phyloP scores from a whole-genome alignment of 2,888 invertebrate species.

The Lasioglossum figueresi region DNA sequence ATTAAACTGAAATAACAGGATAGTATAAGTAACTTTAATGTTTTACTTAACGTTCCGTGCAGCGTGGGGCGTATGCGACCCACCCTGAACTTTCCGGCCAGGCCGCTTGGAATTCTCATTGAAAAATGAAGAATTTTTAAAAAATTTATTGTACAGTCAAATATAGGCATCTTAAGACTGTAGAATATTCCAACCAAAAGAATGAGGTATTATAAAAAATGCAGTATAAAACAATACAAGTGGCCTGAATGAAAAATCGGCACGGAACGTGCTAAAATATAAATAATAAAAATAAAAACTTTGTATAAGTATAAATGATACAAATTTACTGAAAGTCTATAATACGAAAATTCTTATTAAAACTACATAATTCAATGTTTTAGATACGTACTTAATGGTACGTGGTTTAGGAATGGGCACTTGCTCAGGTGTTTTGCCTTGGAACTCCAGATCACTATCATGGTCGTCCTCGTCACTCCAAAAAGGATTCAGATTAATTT shows the following conservation, averaged over 20 bases:
- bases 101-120: too few species aligned
- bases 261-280: neutral
- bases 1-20: neutral
- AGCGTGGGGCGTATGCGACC: too few species aligned
- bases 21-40: neutral
- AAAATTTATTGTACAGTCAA: too few species aligned
- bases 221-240: too few species aligned
- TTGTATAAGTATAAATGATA: neutral
- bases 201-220: too few species aligned
- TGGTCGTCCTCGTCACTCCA: slow-evolving; percentile 89
- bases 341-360: neutral
- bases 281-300: neutral
- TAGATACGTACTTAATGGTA: slow-evolving; percentile 80
- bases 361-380: neutral
- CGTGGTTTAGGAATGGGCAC: slow-evolving; percentile 85
- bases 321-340: neutral
- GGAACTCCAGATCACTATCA: slow-evolving; percentile 76
- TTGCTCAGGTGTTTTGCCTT: slow-evolving; percentile 68
- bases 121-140: too few species aligned
- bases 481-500: slow-evolving; percentile 88
- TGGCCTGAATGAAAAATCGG: too few species aligned
- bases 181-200: too few species aligned
- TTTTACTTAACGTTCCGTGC: too few species aligned
- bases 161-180: too few species aligned
- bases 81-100: too few species aligned